Evolutionary conservation across 23 tunicate genomes (phyloP).

Genomic region (Clavelina lepadiformis): DNA sequence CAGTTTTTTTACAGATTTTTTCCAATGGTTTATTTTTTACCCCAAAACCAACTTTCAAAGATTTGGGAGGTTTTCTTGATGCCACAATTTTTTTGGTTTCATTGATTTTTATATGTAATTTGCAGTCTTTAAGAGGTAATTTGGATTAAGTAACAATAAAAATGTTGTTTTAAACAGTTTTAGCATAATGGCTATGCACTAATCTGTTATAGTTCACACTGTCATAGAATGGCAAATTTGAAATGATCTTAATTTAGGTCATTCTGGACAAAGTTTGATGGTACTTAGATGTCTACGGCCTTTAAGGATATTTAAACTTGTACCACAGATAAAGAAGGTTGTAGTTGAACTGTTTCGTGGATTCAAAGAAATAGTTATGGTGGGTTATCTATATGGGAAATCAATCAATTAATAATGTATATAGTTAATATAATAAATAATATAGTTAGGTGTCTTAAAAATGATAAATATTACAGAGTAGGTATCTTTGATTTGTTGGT

Average conservation of each 20-base stretch:
- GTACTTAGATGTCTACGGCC: constrained; percentile 87
- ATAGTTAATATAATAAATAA: background rate
- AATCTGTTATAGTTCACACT: too few species aligned
- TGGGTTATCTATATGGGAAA: too few species aligned
- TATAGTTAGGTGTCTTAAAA: too few species aligned
- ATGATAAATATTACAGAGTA: too few species aligned
- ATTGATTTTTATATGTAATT: constrained; percentile 48
- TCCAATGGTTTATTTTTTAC: constrained; percentile 96
- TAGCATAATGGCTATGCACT: background rate
- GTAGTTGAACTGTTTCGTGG: constrained; percentile 87
- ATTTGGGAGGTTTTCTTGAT: constrained; percentile 87
- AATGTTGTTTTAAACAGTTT: background rate
- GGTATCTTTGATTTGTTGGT: too few species aligned
- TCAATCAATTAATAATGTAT: background rate
- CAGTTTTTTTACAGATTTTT: constrained; percentile 27
- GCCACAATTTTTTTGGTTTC: constrained; percentile 60
- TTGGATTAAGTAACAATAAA: background rate
- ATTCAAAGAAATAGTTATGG: constrained; percentile 97
- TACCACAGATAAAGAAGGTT: constrained; percentile 96
- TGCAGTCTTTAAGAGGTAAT: too few species aligned
- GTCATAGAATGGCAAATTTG: too few species aligned
- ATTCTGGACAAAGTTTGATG: constrained; percentile 44
- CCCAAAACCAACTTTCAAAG: constrained; percentile 89
- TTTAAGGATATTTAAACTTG: constrained; percentile 80
- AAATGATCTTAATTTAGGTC: too few species aligned